Conservation (phyloP, 2,113 vertebrate species). For the Sinocyclocheilus rhinocerous region DNA sequence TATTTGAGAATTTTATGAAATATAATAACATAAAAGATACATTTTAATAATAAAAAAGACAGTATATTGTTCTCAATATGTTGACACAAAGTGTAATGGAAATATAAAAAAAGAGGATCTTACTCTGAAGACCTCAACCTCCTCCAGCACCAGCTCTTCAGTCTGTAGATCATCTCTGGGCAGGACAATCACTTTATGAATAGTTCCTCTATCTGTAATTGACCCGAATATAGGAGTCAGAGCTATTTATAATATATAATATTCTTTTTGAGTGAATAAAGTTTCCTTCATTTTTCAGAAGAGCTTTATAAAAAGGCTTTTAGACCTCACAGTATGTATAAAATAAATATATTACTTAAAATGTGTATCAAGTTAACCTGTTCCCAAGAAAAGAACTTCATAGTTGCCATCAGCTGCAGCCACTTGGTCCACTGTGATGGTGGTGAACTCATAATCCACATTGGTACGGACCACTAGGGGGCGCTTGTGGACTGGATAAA, state of each 20-base stretch:
- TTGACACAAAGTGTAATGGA: not conserved
- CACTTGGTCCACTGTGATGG: constrained; percentile 96
- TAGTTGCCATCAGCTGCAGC: constrained; percentile 96
- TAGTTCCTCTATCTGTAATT: constrained; percentile 86
- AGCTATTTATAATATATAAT: not conserved
- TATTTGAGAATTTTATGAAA: no score
- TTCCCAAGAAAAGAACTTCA: constrained; percentile 98
- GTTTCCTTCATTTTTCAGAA: not conserved
- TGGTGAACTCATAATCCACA: constrained; percentile 95
- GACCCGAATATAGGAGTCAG: not conserved
- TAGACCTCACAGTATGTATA: not conserved
- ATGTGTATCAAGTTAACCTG: constrained; percentile 77
- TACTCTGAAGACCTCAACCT: constrained; percentile 93
- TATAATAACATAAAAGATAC: not conserved
- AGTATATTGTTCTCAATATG: no score
- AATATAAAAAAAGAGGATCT: not conserved
- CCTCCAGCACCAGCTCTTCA: constrained; percentile 95
- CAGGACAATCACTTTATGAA: constrained; percentile 97
- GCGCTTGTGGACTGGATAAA: constrained; percentile 95
- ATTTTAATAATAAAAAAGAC: not conserved
- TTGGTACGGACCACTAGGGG: constrained; percentile 95
- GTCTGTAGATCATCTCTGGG: constrained; percentile 95
- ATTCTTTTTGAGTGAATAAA: not conserved
- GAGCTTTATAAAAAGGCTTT: no score
- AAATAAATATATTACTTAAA: not conserved